Evolutionary conservation across 1,140 invertebrate genomes (phyloP).

Genomic region (Leptinotarsa defecta): DNA sequence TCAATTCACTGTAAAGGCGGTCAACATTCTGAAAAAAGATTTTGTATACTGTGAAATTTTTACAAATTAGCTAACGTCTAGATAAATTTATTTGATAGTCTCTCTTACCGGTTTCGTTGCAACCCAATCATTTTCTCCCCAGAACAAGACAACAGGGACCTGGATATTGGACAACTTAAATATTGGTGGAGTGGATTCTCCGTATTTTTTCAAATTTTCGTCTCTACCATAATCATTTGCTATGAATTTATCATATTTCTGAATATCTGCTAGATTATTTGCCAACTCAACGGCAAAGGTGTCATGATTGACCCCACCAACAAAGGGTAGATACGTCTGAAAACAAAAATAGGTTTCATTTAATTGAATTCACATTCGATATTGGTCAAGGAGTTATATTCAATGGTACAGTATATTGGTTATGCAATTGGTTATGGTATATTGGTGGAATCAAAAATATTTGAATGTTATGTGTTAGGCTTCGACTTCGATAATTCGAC

Average conservation of each 20-base stretch:
- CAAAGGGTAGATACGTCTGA: background rate
- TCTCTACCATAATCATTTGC: background rate
- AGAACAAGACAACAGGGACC: background rate
- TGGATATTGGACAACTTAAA: background rate
- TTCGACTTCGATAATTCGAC: too few relatives aligned
- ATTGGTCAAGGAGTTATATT: too few relatives aligned
- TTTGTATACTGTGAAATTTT: background rate
- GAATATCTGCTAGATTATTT: background rate
- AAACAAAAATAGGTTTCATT: too few relatives aligned
- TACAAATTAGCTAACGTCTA: too few relatives aligned
- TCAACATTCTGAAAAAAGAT: slow-evolving; percentile 7
- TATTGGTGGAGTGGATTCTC: background rate
- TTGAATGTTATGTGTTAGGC: too few relatives aligned
- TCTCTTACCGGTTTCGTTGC: background rate
- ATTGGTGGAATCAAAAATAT: too few relatives aligned
- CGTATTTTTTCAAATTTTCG: background rate
- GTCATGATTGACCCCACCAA: background rate
- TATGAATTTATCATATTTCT: background rate
- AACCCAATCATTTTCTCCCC: slow-evolving; percentile 9
- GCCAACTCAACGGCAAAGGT: background rate
- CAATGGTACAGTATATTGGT: too few relatives aligned
- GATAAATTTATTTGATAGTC: too few relatives aligned
- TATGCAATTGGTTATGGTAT: too few relatives aligned
- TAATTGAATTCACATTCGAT: too few relatives aligned
- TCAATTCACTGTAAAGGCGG: background rate